A percentile compares a stretch with the other conserved stretches of the same genome.
Conservation (phyloP, 2,797 vertebrate genomes). For the Poecilia wingei region DNA sequence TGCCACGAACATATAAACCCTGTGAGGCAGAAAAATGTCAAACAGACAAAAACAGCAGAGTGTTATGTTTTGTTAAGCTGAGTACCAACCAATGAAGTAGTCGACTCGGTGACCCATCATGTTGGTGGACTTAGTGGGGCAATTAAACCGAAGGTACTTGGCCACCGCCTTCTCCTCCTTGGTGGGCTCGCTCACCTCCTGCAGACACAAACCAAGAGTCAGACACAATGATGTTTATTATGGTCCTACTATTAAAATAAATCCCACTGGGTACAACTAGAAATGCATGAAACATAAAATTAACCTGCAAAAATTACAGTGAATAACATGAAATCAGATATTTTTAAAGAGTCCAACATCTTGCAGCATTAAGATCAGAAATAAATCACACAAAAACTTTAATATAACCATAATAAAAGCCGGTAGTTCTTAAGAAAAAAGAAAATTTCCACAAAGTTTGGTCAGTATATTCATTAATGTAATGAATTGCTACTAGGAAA, state of each 20-base stretch:
- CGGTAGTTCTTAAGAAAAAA: too few species aligned
- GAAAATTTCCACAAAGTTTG: too few species aligned
- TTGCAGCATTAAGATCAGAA: not conserved
- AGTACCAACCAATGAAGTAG: slow-evolving; percentile 93
- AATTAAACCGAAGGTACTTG: slow-evolving; percentile 97
- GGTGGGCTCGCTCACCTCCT: slow-evolving; percentile 97
- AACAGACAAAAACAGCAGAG: not conserved
- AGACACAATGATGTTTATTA: not conserved
- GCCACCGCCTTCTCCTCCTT: slow-evolving; percentile 99
- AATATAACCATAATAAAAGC: too few species aligned
- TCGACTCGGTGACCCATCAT: slow-evolving; percentile 98
- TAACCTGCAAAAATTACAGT: not conserved
- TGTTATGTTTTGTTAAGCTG: not conserved
- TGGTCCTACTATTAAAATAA: not conserved
- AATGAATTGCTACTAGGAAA: too few species aligned
- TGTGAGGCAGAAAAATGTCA: not conserved
- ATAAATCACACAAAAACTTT: too few species aligned
- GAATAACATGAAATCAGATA: not conserved
- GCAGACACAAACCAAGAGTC: slow-evolving; percentile 45
- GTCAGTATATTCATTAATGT: too few species aligned
- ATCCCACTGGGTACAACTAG: not conserved
- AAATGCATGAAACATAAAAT: not conserved
- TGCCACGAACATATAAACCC: slow-evolving; percentile 25
- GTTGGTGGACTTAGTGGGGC: slow-evolving; percentile 97
- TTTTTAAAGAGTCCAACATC: not conserved